Base-by-base conservation (phyloP, 2,113 vertebrate genomes). In the Aix galericulata region DNA sequence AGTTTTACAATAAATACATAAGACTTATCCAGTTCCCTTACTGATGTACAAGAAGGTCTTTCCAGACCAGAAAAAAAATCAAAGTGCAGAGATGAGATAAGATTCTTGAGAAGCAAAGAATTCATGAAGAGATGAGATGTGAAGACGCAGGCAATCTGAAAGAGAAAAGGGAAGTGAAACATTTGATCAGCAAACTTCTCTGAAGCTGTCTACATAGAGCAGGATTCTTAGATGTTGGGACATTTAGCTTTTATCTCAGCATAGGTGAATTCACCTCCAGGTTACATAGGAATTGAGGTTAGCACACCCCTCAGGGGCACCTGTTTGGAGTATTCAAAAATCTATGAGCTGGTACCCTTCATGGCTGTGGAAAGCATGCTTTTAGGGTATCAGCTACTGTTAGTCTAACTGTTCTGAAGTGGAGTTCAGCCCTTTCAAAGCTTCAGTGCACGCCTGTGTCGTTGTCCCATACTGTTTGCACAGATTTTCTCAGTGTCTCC, bases 161-260 rank as follows among this genome's bases (percentile, higher is more conserved):
- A 79, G 20, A 59, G 46, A 69, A 87, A 94, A 88, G 9, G 6
- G 67, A 82, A 89, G 32, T 27, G 87, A 92, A 91, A 62, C 76
- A 67, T 85, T 94, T 94, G 84, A 97, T 94, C 67, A 75, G 74
- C 31, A 75, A 73, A 68, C 32, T 81, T 78, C 53, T 82, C 83
- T 91, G 89, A 94, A 86, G 64, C 34, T 84, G 9, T 50, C 26
- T 66, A 50, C 68, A 79, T 63, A 81, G 16, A 93, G 32, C 44
- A 93, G 48, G 58, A 68, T 72, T 56, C 78, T 72, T 64, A 85
- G 74, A 87, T 66, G 40, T 85, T 14, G 12, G 44, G 36, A 40
- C 3, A 1, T 50, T 79, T 25, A 79, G 21, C 81, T 95, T 84
- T 91, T 79, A 92, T 84, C 69, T 73, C 13, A 11, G 80, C 62